Percentiles rank a stretch among this genome's conserved stretches.
Evolutionary conservation across 2,113 vertebrate genomes (phyloP).

Genomic region (Psilopsiagon aymara): DNA sequence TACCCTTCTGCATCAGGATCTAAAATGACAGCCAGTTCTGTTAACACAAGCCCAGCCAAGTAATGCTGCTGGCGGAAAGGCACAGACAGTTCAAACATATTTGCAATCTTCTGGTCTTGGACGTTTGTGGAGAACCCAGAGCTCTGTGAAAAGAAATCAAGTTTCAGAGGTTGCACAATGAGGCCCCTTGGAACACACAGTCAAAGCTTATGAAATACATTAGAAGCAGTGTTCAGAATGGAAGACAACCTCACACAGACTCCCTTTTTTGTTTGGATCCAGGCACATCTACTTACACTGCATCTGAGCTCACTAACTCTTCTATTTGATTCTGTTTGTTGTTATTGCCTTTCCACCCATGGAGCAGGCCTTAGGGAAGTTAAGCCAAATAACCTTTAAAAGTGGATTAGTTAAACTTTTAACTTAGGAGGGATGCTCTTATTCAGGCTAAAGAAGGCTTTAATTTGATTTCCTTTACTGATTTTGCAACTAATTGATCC

Average conservation of each 20-base stretch:
- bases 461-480: neutral
- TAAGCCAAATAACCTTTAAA: constrained; percentile 19
- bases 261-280: neutral
- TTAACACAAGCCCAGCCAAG: constrained; percentile 92
- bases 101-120: constrained; percentile 98
- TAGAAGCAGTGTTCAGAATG: neutral
- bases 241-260: neutral
- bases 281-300: neutral
- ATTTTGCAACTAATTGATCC: constrained; percentile 33
- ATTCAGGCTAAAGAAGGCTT: neutral
- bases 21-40: constrained; percentile 92
- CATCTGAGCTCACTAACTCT: neutral
- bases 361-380: neutral
- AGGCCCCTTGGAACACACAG: neutral
- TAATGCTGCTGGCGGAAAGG: constrained; percentile 98
- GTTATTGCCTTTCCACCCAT: neutral
- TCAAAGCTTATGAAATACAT: neutral
- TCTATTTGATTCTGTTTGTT: neutral
- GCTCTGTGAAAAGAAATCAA: constrained; percentile 79
- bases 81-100: constrained; percentile 98
- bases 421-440: neutral
- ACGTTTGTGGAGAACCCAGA: constrained; percentile 97
- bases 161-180: neutral
- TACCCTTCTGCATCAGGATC: constrained; percentile 97
- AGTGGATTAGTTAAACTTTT: neutral